Base-by-base conservation (phyloP, 2,888 invertebrate genomes). In the Rosalia funebris region DNA sequence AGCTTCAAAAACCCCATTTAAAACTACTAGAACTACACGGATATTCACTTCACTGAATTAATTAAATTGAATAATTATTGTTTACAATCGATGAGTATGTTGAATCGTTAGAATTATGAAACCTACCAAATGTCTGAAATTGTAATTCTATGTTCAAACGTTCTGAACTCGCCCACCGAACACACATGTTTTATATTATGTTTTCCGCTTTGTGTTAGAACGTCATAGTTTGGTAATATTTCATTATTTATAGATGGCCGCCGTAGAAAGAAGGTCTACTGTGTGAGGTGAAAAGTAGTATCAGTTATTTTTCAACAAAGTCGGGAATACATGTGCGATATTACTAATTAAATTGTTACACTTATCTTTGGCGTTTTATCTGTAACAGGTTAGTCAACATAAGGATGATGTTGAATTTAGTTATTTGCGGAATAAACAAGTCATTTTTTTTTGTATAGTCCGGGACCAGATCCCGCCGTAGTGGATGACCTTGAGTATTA, bases 401-500 rank as follows among this genome's bases (percentile, higher is more conserved):
- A 9, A 25, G 14, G 11, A n/a, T 3, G 7, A 11, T 25, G 11
- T 31, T 46, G 11, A 39, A 19, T 36, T 14, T 7, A 5, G 7
- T 50, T 41, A 39, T 50, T 15, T 37, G 14, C 14, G 25, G 42
- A 11, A 53, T 53, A 53, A 53, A 53, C 41, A 53, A 16, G 31
- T 17, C 11, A 42, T 1, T 55, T 45, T 55, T 54, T 53, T 31
- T 10, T 10, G n/a, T 36, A 39, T 12, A 15, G 39, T 46, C 31
- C 46, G 46, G 60, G 53, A 46, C 36, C 54, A 53, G 36, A 52
- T 66, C 57, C 63, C 66, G 63, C 61, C 59, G 11, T 57, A 36
- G 25, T 42, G 31, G 37, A 58, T 57, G 66, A 66, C 66, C 66
- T 66, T 55, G 55, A 45, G 31, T 36, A 11, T 53, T 53, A 53